Conservation (phyloP, 2,888 invertebrate species). For the Cheilosia urbana region DNA sequence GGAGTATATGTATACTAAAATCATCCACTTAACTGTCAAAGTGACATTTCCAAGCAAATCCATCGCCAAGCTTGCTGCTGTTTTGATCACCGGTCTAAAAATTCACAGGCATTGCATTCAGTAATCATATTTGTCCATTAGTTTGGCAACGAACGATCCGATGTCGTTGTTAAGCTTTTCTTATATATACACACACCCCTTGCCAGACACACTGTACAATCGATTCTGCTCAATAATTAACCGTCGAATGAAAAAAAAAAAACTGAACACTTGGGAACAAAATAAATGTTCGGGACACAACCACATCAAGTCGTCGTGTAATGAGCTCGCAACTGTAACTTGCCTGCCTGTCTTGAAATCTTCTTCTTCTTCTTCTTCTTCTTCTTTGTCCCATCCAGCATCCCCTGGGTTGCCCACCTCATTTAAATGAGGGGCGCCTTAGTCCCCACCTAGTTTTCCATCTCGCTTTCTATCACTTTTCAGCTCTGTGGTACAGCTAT, state of each 20-base stretch:
- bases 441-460: constrained; percentile 37
- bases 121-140: no score
- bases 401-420: background rate
- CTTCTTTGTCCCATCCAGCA: background rate
- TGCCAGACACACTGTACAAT: constrained; percentile 32
- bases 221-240: constrained; percentile 27
- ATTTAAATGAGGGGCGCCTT: constrained; percentile 51
- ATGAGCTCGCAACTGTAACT: constrained; percentile 67
- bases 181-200: background rate
- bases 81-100: no score
- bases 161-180: no score
- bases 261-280: constrained; percentile 31
- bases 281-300: constrained; percentile 18
- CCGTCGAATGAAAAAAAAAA: constrained; percentile 51
- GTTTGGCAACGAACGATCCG: no score
- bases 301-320: constrained; percentile 49
- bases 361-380: background rate
- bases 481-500: background rate
- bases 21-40: no score
- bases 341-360: constrained; percentile 34
- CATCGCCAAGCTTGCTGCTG: no score
- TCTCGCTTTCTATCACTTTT: background rate
- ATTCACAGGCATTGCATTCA: no score
- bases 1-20: no score
- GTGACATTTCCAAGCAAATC: no score